Evolutionary conservation across 2,888 invertebrate species (phyloP).

Genomic region (Apodemia hepburni): DNA sequence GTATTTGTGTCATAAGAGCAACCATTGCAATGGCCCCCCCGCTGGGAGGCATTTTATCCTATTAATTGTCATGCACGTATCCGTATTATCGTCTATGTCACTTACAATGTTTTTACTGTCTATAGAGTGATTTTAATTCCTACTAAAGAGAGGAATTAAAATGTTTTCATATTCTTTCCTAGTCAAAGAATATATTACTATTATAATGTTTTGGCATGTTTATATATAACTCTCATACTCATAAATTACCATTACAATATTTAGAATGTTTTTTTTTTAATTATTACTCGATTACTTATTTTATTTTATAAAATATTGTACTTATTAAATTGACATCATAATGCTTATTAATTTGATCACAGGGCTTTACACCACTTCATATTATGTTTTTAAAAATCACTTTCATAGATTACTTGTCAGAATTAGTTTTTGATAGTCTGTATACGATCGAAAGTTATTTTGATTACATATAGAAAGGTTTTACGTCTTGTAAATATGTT

Average conservation of each 20-base stretch:
- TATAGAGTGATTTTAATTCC: neutral
- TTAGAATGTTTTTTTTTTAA: neutral
- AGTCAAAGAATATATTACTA: too few relatives aligned
- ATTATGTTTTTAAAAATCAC: conserved; percentile 1
- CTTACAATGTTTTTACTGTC: neutral
- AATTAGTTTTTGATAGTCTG: neutral
- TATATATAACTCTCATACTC: neutral
- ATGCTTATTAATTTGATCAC: neutral
- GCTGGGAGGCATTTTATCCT: conserved; percentile 64
- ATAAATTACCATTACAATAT: neutral
- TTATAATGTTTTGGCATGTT: neutral
- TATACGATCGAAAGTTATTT: conserved; percentile 19
- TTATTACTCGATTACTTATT: neutral
- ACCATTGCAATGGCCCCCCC: conserved; percentile 62
- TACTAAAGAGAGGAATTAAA: neutral
- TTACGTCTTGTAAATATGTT: conserved; percentile 41
- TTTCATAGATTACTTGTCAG: neutral
- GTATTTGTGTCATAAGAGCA: conserved; percentile 58
- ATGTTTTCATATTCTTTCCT: neutral
- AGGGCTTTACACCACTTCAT: neutral
- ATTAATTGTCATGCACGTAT: conserved; percentile 54
- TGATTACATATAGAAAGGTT: conserved; percentile 35
- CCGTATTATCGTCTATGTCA: conserved; percentile 10
- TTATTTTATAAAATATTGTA: neutral
- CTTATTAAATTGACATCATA: neutral